Base-by-base conservation (phyloP, 2,113 vertebrate genomes). In the Clarias gariepinus region DNA sequence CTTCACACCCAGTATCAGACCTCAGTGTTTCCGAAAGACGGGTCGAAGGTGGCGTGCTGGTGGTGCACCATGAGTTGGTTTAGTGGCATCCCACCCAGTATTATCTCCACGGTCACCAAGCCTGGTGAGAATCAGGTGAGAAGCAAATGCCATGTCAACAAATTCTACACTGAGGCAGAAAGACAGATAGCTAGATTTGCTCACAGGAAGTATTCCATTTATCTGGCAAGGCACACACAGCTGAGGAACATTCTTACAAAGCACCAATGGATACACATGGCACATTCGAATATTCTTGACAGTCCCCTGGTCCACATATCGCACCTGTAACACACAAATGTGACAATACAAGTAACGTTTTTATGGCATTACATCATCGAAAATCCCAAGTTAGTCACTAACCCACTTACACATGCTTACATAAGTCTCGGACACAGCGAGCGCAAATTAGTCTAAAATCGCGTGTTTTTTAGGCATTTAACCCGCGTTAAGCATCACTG, bases 181-280 rank as follows among this genome's bases (percentile, higher is more conserved):
- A 60, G 5, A 69, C 19, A 73, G 25, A 4, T 10, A 53, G 15
- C 57, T n/a, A 18, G 0, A 82, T 53, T 28, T 55, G 86, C 96
- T 93, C 66, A 99, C 98, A 79, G 97, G 97, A 66, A 91, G 79
- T 10, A 95, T 92, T 86, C 94, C 93, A 90, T 94, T 91, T 66
- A 99, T 95, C 85, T 96, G 94, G 91, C 97, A 98, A 0, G 97
- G 96, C 63, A 98, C 91, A 89, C 96, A 97, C 83, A 98, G 97
- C 6, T 96, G 96, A 84, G 98, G 96, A 86, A 94, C 92, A 53
- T 93, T 92, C 1, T 94, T 93, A 92, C 95, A 97, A 12, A 97
- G 91, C 18, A 96, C 93, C 84, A 91, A 91, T 25, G 98, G 97
- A 78, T 97, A 97, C 61, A 98, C 94, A 69, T 99, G 96, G 87